Evolutionary conservation across 1,140 invertebrate genomes (phyloP).

Genomic region (Cepaea nemoralis): DNA sequence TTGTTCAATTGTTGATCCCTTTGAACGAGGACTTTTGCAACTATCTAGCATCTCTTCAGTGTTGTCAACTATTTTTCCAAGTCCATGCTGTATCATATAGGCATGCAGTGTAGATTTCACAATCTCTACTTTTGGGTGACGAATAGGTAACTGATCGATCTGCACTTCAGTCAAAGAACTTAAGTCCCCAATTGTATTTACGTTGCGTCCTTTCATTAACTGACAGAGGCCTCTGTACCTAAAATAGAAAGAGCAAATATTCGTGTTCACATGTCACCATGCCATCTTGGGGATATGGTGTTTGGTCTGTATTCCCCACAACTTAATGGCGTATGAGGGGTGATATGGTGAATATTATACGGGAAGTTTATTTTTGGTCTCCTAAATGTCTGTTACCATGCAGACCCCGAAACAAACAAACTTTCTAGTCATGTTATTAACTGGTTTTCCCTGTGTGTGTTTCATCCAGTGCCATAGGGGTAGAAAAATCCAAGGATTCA

Average conservation of each 20-base stretch:
- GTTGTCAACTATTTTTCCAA: background rate
- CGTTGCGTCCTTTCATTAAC: conserved; percentile 60
- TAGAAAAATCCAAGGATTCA: too few species aligned
- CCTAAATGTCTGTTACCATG: too few species aligned
- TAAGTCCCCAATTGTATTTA: conserved; percentile 65
- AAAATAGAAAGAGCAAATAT: conserved; percentile 8
- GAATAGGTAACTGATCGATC: conserved; percentile 63
- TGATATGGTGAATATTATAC: too few species aligned
- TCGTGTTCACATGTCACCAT: too few species aligned
- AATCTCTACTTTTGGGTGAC: conserved; percentile 31
- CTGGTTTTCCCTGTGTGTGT: too few species aligned
- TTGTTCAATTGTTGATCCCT: conserved; percentile 1
- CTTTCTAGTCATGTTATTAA: too few species aligned
- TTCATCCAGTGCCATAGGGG: too few species aligned
- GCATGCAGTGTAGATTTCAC: conserved; percentile 3
- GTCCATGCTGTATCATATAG: conserved; percentile 29
- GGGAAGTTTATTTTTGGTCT: too few species aligned
- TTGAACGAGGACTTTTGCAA: background rate
- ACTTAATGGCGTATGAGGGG: too few species aligned
- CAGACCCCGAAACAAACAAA: too few species aligned
- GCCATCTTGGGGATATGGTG: too few species aligned
- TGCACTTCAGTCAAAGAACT: conserved; percentile 61
- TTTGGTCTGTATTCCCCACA: too few species aligned
- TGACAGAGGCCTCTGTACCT: conserved; percentile 65
- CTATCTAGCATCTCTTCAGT: background rate